These are phyloP conservation scores for Chironomus tepperi DNA, from an alignment of 1,140 invertebrate genomes.

Conservation along the genomic window DNA sequence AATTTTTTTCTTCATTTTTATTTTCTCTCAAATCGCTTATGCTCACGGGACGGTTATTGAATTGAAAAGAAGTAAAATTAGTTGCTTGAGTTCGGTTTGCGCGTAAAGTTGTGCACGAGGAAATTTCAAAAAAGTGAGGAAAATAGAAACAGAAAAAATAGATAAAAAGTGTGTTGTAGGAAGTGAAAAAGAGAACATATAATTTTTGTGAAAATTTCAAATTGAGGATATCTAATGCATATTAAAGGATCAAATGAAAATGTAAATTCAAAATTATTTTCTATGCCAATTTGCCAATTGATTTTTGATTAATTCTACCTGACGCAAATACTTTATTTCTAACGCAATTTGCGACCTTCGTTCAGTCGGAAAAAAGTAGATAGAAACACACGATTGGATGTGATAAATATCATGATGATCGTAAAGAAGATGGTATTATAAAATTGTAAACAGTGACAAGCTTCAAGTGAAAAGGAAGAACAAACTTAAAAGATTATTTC, in stretches of 20 bases:
- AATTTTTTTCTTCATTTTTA: not conserved
- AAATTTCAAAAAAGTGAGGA: not conserved
- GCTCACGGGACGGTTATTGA: not conserved
- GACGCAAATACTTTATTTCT: not conserved
- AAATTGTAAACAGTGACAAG: conserved; percentile 2
- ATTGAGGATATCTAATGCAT: not conserved
- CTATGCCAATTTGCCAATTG: not conserved
- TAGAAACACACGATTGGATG: no score
- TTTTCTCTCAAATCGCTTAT: not conserved
- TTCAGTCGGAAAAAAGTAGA: no score
- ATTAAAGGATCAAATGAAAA: conserved; percentile 19
- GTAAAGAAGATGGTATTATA: not conserved
- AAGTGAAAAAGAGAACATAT: not conserved
- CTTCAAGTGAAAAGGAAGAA: not conserved
- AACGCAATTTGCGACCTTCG: no score
- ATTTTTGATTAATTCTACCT: not conserved
- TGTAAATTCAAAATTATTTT: conserved; percentile 4
- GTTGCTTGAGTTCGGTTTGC: conserved; percentile 18
- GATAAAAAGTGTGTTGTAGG: not conserved
- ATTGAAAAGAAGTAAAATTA: conserved; percentile 18
- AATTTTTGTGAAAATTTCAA: not conserved
- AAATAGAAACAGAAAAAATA: not conserved
- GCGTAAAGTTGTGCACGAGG: not conserved
- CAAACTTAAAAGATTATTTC: not conserved
- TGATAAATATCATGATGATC: no score